These are phyloP conservation scores for Lemur catta DNA, from an alignment of 2,797 vertebrate genomes.

Conservation along the genomic window DNA sequence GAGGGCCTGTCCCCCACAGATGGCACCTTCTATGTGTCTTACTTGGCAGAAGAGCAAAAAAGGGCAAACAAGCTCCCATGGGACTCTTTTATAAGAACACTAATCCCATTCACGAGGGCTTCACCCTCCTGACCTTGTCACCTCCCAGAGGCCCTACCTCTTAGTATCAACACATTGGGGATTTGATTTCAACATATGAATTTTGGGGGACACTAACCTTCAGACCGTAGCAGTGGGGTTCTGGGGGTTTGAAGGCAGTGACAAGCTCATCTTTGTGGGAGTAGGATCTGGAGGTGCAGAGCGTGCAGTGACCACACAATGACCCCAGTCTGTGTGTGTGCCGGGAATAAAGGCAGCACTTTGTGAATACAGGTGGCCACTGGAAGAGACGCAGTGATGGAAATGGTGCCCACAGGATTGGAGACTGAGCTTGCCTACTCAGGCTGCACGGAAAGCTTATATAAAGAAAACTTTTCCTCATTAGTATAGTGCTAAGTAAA, in stretches of 20 bases:
- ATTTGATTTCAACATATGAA: background rate
- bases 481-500: no score
- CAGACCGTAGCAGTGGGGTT: background rate
- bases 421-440: background rate
- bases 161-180: background rate
- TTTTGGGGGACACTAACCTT: background rate
- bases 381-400: background rate
- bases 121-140: background rate
- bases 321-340: no score
- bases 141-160: background rate
- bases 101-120: background rate
- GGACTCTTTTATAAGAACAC: background rate
- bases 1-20: background rate
- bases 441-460: background rate
- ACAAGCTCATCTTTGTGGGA: background rate
- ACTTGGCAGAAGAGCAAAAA: background rate
- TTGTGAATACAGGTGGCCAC: background rate
- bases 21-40: background rate
- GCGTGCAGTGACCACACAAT: background rate
- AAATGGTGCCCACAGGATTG: background rate
- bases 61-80: background rate
- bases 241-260: background rate
- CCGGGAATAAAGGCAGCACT: background rate
- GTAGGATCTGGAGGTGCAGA: background rate
- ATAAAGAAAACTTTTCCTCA: background rate